Percentiles rank a stretch among this genome's conserved stretches.
These are phyloP conservation scores for Amphimedon queenslandica DNA, from an alignment of 37 sponge, comb jelly and placozoan species.

Conservation along the genomic window DNA sequence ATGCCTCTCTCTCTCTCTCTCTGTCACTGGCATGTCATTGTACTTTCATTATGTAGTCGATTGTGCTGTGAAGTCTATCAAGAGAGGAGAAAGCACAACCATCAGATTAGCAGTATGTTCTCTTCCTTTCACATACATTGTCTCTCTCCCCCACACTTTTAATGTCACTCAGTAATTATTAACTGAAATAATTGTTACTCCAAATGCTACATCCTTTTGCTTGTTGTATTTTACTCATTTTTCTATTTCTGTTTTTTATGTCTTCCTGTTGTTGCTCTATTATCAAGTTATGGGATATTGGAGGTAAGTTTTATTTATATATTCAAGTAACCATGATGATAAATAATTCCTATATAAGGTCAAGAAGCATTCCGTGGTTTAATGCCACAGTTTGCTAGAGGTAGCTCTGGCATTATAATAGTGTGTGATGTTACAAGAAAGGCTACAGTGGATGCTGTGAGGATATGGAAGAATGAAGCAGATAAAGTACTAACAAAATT, in stretches of 20 bases:
- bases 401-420: background rate
- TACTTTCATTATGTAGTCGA: too few relatives aligned
- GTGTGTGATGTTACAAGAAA: background rate
- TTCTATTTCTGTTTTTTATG: too few relatives aligned
- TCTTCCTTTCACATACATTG: background rate
- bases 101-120: background rate
- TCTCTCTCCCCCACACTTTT: too few relatives aligned
- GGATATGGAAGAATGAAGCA: background rate
- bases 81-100: background rate
- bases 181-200: too few relatives aligned
- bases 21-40: too few relatives aligned
- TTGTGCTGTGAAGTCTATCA: background rate
- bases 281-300: constrained; percentile 10
- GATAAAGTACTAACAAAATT: background rate
- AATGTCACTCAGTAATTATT: too few relatives aligned
- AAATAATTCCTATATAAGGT: background rate
- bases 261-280: too few relatives aligned
- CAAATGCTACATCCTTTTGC: too few relatives aligned
- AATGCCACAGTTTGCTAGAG: constrained; percentile 1
- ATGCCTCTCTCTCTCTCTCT: too few relatives aligned
- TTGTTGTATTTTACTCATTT: too few relatives aligned
- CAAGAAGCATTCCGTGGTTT: background rate
- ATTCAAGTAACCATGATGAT: background rate
- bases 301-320: background rate
- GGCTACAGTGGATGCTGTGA: background rate